These are phyloP conservation scores for Apotomis capreana DNA, from an alignment of 2,888 invertebrate genomes.

Conservation along the genomic window DNA sequence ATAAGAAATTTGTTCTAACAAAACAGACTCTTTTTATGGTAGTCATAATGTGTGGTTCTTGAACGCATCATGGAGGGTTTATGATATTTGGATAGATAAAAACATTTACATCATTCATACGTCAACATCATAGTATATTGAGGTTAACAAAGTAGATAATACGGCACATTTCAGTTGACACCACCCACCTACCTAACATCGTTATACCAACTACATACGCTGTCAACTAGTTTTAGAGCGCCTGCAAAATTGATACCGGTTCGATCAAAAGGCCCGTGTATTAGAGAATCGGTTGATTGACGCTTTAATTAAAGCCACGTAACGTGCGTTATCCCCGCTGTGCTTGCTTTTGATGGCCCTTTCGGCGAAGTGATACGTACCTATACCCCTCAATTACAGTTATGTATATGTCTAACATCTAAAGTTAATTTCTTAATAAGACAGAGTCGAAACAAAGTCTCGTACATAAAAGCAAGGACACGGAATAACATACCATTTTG, in stretches of 20 bases:
- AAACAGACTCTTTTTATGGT: too few species aligned
- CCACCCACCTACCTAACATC: not conserved
- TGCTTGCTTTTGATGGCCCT: constrained; percentile 23
- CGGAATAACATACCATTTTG: not conserved
- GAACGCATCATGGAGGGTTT: too few species aligned
- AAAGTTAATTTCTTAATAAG: not conserved
- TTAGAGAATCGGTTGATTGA: constrained; percentile 34
- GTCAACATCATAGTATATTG: too few species aligned
- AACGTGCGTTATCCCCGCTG: constrained; percentile 28
- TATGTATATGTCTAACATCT: not conserved
- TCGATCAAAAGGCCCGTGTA: constrained; percentile 32
- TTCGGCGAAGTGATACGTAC: constrained; percentile 11
- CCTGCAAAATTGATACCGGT: constrained; percentile 24
- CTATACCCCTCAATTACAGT: constrained; percentile 17
- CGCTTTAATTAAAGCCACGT: constrained; percentile 36
- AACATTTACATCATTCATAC: too few species aligned
- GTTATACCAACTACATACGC: constrained; percentile 18
- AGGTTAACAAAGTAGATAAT: too few species aligned
- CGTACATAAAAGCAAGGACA: too few species aligned
- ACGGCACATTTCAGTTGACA: too few species aligned
- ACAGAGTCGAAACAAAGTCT: too few species aligned
- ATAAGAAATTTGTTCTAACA: too few species aligned
- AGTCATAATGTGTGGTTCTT: too few species aligned
- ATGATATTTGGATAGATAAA: too few species aligned
- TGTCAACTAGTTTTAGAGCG: constrained; percentile 27